Percentiles rank a stretch among this genome's conserved stretches.
phyloP scores from a whole-genome alignment of 2,113 vertebrate species.

The rabbit (Oryctolagus cuniculus) region DNA sequence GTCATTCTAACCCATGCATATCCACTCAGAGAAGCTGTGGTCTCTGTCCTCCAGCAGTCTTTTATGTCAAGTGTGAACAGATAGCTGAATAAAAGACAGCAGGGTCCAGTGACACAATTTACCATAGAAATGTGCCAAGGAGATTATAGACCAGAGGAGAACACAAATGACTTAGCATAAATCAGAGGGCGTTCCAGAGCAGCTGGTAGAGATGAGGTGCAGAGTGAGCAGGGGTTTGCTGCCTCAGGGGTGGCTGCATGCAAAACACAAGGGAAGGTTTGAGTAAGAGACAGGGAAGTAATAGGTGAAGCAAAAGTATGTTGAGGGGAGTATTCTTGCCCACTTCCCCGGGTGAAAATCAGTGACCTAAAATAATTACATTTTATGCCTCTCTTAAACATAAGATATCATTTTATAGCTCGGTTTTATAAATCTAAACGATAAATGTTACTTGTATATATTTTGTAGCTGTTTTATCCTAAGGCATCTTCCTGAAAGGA shows the following conservation, averaged over 20 bases:
- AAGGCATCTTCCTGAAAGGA: neutral
- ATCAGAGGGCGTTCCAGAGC: neutral
- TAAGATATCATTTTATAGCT: neutral
- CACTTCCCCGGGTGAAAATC: neutral
- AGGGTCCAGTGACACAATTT: neutral
- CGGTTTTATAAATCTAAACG: neutral
- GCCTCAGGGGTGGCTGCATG: neutral
- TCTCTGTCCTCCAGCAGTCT: neutral
- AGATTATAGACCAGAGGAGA: neutral
- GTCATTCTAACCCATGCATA: neutral
- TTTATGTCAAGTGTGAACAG: neutral
- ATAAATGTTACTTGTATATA: neutral
- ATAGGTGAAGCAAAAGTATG: neutral
- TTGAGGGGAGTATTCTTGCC: neutral
- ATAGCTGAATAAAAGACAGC: neutral
- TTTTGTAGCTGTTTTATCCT: neutral
- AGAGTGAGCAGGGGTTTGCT: neutral
- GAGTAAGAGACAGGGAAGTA: neutral
- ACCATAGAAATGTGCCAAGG: neutral
- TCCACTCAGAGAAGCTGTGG: neutral
- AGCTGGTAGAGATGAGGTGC: neutral
- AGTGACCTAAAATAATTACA: neutral
- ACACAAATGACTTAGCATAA: neutral
- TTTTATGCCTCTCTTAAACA: neutral
- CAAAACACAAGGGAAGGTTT: neutral